Evolutionary conservation across 2,797 vertebrate genomes (phyloP).

Genomic region (Epinephelus malabaricus): DNA sequence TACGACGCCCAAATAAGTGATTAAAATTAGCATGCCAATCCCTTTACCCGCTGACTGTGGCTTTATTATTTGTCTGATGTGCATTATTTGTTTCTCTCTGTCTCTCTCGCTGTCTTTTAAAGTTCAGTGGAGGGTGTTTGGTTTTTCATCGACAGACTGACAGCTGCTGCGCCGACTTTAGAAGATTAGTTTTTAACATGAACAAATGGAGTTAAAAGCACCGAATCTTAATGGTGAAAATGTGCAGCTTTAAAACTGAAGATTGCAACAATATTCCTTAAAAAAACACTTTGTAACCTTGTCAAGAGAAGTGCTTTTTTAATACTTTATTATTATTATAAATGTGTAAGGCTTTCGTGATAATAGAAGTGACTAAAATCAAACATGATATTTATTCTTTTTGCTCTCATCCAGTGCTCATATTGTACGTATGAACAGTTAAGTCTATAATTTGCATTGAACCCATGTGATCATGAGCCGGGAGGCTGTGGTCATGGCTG

Average conservation of each 20-base stretch:
- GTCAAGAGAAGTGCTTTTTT: no score
- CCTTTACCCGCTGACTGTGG: not conserved
- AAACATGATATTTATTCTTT: no score
- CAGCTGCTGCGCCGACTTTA: not conserved
- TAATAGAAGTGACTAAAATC: no score
- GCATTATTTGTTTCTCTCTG: conserved; percentile 4
- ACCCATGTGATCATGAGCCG: no score
- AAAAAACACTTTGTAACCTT: no score
- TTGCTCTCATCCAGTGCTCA: no score
- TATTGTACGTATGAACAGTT: no score
- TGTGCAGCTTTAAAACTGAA: not conserved
- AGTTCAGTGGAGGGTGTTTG: not conserved
- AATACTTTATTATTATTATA: no score
- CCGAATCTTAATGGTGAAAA: not conserved
- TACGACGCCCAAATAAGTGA: conserved; percentile 31
- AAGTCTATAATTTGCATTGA: no score
- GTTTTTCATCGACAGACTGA: not conserved
- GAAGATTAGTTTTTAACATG: not conserved
- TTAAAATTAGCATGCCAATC: conserved; percentile 45
- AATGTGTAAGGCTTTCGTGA: no score
- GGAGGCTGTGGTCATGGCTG: no score
- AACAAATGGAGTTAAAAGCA: not conserved
- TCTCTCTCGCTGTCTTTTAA: conserved; percentile 5
- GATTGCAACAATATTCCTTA: not conserved
- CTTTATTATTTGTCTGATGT: conserved; percentile 14